These are phyloP conservation scores for Cricetomys ansorgei DNA, from an alignment of 2,113 vertebrate genomes.

Conservation along the genomic window DNA sequence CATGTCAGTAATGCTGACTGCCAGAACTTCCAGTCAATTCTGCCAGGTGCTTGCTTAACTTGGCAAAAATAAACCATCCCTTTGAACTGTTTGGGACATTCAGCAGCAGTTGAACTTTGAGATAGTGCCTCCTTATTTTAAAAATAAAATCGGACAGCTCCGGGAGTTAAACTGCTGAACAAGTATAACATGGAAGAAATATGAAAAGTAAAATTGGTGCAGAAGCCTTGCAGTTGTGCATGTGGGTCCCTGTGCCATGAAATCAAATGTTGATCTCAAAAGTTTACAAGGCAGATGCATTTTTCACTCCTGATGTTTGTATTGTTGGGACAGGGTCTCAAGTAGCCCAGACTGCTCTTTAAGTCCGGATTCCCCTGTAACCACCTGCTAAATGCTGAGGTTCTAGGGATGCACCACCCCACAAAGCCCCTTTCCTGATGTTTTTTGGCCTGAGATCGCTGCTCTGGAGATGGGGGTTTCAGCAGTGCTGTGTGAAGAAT, in stretches of 20 bases:
- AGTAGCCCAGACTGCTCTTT: background rate
- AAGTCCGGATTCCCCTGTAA: background rate
- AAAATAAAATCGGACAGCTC: conserved; percentile 39
- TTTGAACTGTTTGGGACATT: conserved; percentile 45
- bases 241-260: background rate
- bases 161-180: background rate
- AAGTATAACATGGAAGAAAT: background rate
- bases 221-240: background rate
- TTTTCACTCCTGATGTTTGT: background rate
- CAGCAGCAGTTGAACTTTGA: background rate
- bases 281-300: background rate
- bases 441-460: background rate
- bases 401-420: background rate
- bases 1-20: background rate
- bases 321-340: background rate
- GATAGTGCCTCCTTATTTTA: background rate
- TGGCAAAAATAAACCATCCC: background rate
- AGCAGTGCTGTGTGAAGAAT: background rate
- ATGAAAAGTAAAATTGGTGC: background rate
- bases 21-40: background rate
- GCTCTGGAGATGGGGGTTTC: background rate
- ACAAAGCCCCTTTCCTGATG: background rate
- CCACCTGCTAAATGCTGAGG: background rate
- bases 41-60: background rate
- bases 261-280: background rate